These are phyloP conservation scores for Mylabris phalerata DNA, from an alignment of 1,140 invertebrate genomes.

Conservation along the genomic window DNA sequence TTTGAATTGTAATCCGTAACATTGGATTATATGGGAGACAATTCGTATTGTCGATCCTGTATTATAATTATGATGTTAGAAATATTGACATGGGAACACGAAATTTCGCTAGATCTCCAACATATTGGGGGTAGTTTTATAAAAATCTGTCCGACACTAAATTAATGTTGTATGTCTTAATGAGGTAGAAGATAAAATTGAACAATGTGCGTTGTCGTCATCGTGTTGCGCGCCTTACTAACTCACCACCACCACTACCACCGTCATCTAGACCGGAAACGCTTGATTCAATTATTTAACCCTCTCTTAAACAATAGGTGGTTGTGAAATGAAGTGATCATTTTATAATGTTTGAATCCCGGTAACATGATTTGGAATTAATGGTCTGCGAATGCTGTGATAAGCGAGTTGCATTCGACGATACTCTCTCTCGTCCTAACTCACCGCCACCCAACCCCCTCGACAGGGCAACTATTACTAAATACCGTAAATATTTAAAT, in stretches of 20 bases:
- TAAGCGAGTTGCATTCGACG: constrained; percentile 38
- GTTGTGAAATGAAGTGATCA: constrained; percentile 44
- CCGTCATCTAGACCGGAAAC: constrained; percentile 26
- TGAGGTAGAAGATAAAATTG: constrained; percentile 6
- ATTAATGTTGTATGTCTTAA: constrained; percentile 23
- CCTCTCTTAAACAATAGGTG: constrained; percentile 45
- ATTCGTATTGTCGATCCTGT: background rate
- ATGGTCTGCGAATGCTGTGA: constrained; percentile 42
- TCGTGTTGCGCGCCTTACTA: constrained; percentile 6
- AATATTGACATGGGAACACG: constrained; percentile 3
- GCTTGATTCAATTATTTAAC: constrained; percentile 44
- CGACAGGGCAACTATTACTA: constrained; percentile 1
- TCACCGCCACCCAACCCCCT: constrained; percentile 1
- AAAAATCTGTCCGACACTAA: constrained; percentile 16
- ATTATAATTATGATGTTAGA: constrained; percentile 7
- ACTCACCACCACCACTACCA: background rate
- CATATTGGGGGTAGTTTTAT: background rate
- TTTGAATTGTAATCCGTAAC: constrained; percentile 30
- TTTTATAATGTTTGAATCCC: constrained; percentile 44
- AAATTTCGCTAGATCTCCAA: background rate
- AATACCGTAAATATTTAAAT: constrained; percentile 37
- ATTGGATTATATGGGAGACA: constrained; percentile 34
- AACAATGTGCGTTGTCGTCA: background rate
- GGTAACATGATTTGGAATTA: constrained; percentile 44
- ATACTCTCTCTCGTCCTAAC: constrained; percentile 18